phyloP scores from a whole-genome alignment of 2,113 vertebrate species.

The Galeopterus variegatus region DNA sequence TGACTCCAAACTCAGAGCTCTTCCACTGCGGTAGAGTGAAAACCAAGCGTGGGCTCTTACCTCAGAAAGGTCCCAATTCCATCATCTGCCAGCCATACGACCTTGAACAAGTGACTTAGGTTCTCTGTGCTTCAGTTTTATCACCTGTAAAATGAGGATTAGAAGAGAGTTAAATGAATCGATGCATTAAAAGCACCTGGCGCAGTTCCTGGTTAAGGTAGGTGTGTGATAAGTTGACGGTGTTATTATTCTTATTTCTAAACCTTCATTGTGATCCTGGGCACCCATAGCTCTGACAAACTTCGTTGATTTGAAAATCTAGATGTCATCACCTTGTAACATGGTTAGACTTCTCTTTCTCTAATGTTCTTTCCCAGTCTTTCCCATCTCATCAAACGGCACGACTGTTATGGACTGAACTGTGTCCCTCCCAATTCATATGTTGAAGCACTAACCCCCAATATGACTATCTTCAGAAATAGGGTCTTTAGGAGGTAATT shows the following conservation, averaged over 20 bases:
- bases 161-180: background rate
- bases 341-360: background rate
- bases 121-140: background rate
- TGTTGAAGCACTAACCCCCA: background rate
- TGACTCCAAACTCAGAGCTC: background rate
- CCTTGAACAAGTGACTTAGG: background rate
- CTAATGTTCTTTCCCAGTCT: background rate
- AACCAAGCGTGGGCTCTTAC: background rate
- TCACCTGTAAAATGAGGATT: background rate
- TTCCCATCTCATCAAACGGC: background rate
- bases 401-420: background rate
- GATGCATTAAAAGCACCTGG: background rate
- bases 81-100: accelerated
- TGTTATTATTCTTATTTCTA: background rate
- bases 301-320: background rate
- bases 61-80: background rate
- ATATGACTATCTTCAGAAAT: background rate
- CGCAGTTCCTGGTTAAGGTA: background rate
- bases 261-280: background rate
- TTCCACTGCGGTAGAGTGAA: background rate
- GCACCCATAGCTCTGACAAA: background rate
- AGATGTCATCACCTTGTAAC: background rate
- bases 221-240: background rate
- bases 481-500: background rate
- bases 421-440: background rate